Percentiles rank a stretch among this genome's conserved stretches.
Evolutionary conservation across 2,888 invertebrate species (phyloP).

Genomic region (Hydropsyche betteni): DNA sequence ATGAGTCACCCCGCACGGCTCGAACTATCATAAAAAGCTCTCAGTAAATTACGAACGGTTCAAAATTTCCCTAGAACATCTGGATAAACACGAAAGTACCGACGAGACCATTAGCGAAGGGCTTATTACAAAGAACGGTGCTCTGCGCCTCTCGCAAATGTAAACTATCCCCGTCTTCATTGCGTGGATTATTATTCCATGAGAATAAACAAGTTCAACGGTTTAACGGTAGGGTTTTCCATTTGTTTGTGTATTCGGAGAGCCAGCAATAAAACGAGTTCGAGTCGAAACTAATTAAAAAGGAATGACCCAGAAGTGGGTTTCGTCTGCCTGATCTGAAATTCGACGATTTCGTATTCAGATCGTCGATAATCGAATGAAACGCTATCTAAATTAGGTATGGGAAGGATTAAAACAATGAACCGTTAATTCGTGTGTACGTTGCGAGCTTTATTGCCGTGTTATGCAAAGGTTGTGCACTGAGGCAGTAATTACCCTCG

Average conservation of each 20-base stretch:
- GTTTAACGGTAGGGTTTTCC: slow-evolving; percentile 2
- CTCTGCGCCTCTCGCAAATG: slow-evolving; percentile 13
- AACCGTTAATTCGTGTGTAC: slow-evolving; percentile 41
- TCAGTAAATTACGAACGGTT: slow-evolving; percentile 27
- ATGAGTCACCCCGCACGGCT: no score
- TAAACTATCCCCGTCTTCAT: slow-evolving; percentile 30
- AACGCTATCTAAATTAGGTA: not conserved
- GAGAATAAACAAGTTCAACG: slow-evolving; percentile 36
- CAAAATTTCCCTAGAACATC: slow-evolving; percentile 25
- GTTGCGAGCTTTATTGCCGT: slow-evolving; percentile 43
- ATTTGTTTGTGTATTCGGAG: not conserved
- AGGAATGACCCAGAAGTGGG: not conserved
- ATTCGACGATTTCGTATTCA: not conserved
- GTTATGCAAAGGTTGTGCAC: slow-evolving; percentile 44
- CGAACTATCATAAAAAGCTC: slow-evolving; percentile 15
- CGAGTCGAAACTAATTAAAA: not conserved
- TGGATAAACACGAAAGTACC: slow-evolving; percentile 36
- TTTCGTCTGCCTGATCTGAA: not conserved
- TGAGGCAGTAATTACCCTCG: slow-evolving; percentile 39
- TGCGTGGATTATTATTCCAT: slow-evolving; percentile 29
- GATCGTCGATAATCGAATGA: not conserved
- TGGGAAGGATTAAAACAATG: slow-evolving; percentile 36
- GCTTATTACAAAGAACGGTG: slow-evolving; percentile 23
- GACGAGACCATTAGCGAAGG: slow-evolving; percentile 38
- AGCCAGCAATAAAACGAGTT: slow-evolving; percentile 2